A percentile compares a stretch with the other conserved stretches of the same genome.
Evolutionary conservation across 2,888 invertebrate species (phyloP).

Genomic region (Orchesella flavescens): DNA sequence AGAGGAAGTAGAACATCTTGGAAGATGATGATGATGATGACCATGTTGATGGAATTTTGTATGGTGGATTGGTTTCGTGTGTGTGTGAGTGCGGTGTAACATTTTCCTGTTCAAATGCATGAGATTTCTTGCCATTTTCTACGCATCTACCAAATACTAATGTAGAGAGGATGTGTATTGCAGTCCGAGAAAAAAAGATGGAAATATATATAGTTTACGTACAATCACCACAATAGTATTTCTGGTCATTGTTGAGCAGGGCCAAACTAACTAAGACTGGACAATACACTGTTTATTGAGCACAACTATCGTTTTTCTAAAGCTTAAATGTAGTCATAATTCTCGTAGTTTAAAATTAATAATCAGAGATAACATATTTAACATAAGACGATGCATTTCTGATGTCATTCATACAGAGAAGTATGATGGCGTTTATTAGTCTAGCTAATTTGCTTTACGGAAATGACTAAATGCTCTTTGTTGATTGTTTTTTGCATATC

Average conservation of each 20-base stretch:
- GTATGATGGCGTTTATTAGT: too few relatives aligned
- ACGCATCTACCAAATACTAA: not conserved
- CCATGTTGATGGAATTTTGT: not conserved
- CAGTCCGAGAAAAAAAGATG: not conserved
- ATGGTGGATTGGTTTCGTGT: not conserved
- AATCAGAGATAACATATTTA: too few relatives aligned
- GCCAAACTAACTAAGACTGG: too few relatives aligned
- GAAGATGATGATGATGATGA: not conserved
- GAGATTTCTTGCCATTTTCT: constrained; percentile 10
- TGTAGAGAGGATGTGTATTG: constrained; percentile 13
- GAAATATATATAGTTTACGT: not conserved
- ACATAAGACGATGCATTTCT: too few relatives aligned
- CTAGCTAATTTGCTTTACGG: too few relatives aligned
- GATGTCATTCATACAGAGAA: too few relatives aligned
- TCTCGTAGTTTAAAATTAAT: too few relatives aligned
- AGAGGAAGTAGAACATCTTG: constrained; percentile 3
- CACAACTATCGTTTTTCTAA: too few relatives aligned
- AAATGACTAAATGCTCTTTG: too few relatives aligned
- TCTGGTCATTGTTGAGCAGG: not conserved
- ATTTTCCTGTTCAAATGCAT: constrained; percentile 1
- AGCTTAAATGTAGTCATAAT: too few relatives aligned
- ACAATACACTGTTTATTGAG: too few relatives aligned
- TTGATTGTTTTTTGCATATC: too few relatives aligned
- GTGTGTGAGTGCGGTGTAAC: constrained; percentile 2
- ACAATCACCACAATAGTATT: not conserved